Evolutionary conservation across 2,797 vertebrate species (phyloP).

Genomic region (Loris lydekkerianus): DNA sequence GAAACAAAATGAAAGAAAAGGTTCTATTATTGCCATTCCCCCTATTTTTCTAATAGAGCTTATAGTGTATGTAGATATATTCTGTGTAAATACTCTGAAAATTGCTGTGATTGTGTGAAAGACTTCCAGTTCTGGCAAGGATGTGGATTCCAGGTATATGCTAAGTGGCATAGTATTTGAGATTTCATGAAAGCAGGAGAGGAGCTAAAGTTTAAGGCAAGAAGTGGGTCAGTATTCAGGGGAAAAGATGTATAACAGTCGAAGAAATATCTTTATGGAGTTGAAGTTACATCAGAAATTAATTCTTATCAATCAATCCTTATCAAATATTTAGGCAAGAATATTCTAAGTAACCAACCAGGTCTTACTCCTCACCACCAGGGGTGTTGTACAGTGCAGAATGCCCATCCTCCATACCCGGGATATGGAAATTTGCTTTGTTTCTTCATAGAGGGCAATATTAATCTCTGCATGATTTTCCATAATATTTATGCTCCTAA

Average conservation of each 20-base stretch:
- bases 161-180: neutral
- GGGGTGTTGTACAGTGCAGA: neutral
- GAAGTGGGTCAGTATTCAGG: neutral
- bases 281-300: neutral
- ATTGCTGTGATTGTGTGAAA: neutral
- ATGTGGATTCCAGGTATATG: neutral
- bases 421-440: neutral
- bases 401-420: too few relatives aligned
- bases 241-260: neutral
- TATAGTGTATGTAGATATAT: neutral
- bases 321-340: neutral
- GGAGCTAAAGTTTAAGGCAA: neutral
- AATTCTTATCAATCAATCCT: neutral
- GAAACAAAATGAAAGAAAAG: conserved; percentile 4
- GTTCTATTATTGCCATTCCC: neutral
- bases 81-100: neutral
- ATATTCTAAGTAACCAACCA: neutral
- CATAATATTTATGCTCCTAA: too few relatives aligned
- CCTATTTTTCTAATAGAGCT: neutral
- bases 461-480: neutral
- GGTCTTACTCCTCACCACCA: neutral
- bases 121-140: neutral
- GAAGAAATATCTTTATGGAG: neutral
- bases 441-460: neutral
- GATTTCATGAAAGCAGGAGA: neutral